These are phyloP conservation scores for Sycophila sp. DNA, from an alignment of 1,140 invertebrate species.

Conservation along the genomic window DNA sequence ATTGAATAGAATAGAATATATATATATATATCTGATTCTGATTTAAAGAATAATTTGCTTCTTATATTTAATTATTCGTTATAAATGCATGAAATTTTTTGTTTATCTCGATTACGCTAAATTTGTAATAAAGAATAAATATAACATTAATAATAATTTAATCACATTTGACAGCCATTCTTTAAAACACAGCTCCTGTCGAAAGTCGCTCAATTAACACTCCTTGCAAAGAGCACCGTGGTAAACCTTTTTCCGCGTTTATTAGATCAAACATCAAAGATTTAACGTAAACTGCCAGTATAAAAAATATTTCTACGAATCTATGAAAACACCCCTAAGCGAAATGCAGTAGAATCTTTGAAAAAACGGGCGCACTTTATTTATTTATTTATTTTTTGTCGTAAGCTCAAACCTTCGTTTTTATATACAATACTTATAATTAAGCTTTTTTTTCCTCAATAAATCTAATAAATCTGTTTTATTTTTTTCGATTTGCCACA, in stretches of 20 bases:
- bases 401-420: conserved; percentile 1
- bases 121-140: no score
- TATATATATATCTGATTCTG: no score
- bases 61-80: no score
- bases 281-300: background rate
- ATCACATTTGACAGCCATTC: background rate
- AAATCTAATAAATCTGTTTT: background rate
- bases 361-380: background rate
- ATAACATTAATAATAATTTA: background rate
- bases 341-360: background rate
- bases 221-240: background rate
- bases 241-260: background rate
- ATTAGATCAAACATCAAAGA: background rate
- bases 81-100: no score
- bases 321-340: background rate
- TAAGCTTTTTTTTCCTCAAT: background rate
- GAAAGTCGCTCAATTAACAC: background rate
- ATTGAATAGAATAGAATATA: no score
- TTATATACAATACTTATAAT: background rate
- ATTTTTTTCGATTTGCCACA: no score
- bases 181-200: conserved; percentile 1
- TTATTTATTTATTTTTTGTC: no score
- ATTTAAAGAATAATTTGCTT: no score
- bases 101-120: no score
- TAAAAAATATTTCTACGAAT: conserved; percentile 24